Evolutionary conservation across 2,797 vertebrate species (phyloP), one percentile per base, ranked within the genome.

Genomic region (Heliangelus exortis): DNA sequence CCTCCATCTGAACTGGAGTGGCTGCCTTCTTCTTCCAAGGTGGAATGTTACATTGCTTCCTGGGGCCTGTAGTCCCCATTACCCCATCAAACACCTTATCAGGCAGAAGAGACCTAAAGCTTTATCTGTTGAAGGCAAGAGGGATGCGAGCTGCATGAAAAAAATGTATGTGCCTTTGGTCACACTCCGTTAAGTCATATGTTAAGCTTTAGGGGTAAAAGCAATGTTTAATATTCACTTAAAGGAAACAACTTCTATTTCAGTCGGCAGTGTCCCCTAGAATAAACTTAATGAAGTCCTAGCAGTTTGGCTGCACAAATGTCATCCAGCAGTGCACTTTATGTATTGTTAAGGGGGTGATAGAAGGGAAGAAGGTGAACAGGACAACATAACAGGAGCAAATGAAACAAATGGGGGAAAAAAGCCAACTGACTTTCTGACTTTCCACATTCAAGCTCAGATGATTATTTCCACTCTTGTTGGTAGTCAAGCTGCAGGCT

Each of bases 401-500:
- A 45, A 34, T 55, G 7, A 84, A 79, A 53, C 12, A 36, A 57
- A 13, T 11, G 39, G 39, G 39, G 39, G 13, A 54, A 18, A 19
- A 55, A n/a, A 51, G 50, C 25, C 17, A 51, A 6, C 28, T 20
- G 39, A 41, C 39, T 41, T 41, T 41, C 39, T 41, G 39, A 3
- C 36, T 6, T 31, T 2, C 14, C 61, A 29, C 25, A 12, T 61
- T 68, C 7, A 39, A 15, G 6, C 34, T 43, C 6, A 2, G 23
- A 33, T 0, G 3, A 7, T 65, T 74, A 6, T 47, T 90, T 47
- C n/a, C 53, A 59, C 34, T n/a, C 34, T 59, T 4, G 0, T 31
- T 50, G 61, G n/a, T 0, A 8, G 21, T 39, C 2, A 1, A 13
- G 45, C 53, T 57, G 75, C 63, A 58, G 50, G 10, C 0, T 2